Evolutionary conservation across 2,113 vertebrate species (phyloP), one percentile per base, ranked within the genome.

Genomic region (Aspiorhynchus laticeps): DNA sequence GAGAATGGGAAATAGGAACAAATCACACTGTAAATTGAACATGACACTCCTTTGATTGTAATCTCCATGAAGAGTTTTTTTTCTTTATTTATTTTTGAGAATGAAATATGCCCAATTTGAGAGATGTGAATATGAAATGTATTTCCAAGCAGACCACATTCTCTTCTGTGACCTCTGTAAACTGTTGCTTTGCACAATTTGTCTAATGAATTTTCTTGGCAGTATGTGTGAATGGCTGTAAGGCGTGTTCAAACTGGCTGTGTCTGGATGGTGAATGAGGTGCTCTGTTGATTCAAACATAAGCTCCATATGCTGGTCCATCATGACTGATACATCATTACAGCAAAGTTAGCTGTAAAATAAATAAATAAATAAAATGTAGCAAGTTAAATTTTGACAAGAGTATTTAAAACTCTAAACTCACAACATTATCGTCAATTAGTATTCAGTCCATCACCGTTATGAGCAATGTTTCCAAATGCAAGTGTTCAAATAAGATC

Each of bases 41-140:
- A 94, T 90, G 92, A 94, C 93, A 93, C 90, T 89, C 59, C 89
- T 93, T 93, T 94, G 93, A 94, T 94, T 95, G 92, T 94, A 93
- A 94, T 94, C 91, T 93, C 91, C 90, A 87, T 91, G 90, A 90
- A 83, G 90, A 92, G 85, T 92, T 91, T 86, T 89, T 83, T 53
- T 31, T 1, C 14, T 93, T 90, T 87, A 82, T 71, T 80, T n/a
- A 5, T 43, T 38, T 43, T 46, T 78, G 36, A 56, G 87, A 88
- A 91, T 86, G 77, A 88, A 89, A 89, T 88, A 89, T 92, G 88
- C 86, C 75, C 75, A 87, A 92, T 91, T 89, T 76, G 28, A 63
- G 24, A 82, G 88, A 90, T 91, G 90, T 91, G 88, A 92, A 92
- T 91, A 86, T 86, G 87, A 81, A 85, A 88, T 82, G 83, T 14